A percentile compares a stretch with the other conserved stretches of the same genome.
Conservation (phyloP, 2,797 vertebrate species). For the Spinibarbus caldwelli region DNA sequence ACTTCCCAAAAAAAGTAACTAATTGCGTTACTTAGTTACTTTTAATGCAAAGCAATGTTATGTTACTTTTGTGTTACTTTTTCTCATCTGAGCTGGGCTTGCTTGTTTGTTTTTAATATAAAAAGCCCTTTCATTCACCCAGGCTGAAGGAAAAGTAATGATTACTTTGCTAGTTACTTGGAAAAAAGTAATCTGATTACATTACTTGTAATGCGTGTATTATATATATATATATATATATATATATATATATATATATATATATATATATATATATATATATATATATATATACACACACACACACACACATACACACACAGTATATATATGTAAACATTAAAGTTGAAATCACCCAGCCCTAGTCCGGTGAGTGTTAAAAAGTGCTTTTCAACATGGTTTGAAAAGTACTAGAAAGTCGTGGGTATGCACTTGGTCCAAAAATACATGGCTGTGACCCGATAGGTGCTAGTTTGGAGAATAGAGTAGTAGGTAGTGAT, state of each 20-base stretch:
- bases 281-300: no score
- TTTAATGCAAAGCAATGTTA: no score
- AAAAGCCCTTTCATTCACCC: not conserved
- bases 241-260: no score
- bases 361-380: not conserved
- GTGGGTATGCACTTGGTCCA: slow-evolving; percentile 8
- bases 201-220: not conserved
- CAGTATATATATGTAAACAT: not conserved
- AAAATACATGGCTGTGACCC: slow-evolving; percentile 1
- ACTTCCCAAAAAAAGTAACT: not conserved
- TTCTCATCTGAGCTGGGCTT: not conserved
- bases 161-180: not conserved
- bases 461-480: slow-evolving; percentile 2
- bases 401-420: slow-evolving; percentile 4
- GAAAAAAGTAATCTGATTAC: not conserved
- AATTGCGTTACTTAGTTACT: not conserved
- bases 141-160: not conserved
- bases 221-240: no score
- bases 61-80: not conserved
- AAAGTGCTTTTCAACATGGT: not conserved
- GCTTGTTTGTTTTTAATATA: no score
- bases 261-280: no score
- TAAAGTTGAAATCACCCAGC: not conserved
- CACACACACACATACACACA: no score
- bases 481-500: no score